Base-by-base conservation (phyloP, 2,797 vertebrate species). In the Crypturellus tataupa region DNA sequence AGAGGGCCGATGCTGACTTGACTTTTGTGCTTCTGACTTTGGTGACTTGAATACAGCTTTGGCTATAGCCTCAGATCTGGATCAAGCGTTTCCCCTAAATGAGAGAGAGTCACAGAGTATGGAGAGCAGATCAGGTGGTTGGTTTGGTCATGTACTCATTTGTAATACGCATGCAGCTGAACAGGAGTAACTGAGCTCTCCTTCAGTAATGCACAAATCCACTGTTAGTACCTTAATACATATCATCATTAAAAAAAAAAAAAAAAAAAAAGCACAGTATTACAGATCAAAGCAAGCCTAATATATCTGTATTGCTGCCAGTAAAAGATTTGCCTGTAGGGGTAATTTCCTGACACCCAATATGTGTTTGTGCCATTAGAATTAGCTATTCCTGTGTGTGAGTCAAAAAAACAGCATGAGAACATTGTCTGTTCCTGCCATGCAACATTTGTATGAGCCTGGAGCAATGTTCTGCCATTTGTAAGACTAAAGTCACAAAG, bases 21-120 rank as follows among this genome's bases (percentile, higher is more conserved):
- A 49, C 56, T 83, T 89, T 63, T 78, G 35, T 56, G 20, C 56
- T 62, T 37, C 42, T 93, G 58, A 13, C 27, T 24, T 56, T 58
- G 13, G 9, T 56, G 65, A 64, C 29, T 73, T 60, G 35, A 51
- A 17, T 53, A 11, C 27, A 64, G 62, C 62, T 71, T 47, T 73
- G 80, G 35, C 16, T 64, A 0, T 18, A 46, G n/a, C 44, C 75
- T 58, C 78, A 85, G 47, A 56, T 65, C 78, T 77, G 42, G 60
- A 65, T 84, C 68, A 75, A 58, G 47, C 2, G 0, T 60, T 78
- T 89, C 47, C 58, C 56, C 53, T 19, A 63, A 24, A 58, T 46
- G 42, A 53, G 21, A 9, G 25, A 79, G 35, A 25, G 31, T 33
- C 19, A 23, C 0, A 0, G 19, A 21, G 9, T 49, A 24, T 4